Evolutionary conservation across 2,888 invertebrate genomes (phyloP).

Genomic region (Drosophila acutilabella): DNA sequence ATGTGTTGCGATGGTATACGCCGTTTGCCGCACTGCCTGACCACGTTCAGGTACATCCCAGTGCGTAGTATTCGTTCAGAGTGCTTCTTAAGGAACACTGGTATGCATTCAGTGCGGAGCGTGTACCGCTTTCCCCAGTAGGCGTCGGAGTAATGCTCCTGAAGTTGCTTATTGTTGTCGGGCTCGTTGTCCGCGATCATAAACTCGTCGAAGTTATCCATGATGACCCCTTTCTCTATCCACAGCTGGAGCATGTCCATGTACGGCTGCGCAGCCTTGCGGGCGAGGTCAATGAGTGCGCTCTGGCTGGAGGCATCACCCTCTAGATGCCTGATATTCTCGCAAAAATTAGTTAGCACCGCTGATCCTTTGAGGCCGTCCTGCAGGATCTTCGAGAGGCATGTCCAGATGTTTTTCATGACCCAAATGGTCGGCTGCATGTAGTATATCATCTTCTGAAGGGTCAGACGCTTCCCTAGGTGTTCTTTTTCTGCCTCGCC

Average conservation of each 20-base stretch:
- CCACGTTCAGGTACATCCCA: conserved; percentile 98
- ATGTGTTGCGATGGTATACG: conserved; percentile 87
- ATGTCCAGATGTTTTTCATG: conserved; percentile 92
- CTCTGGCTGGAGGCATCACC: conserved; percentile 92
- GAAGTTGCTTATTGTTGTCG: conserved; percentile 86
- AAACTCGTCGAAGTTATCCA: conserved; percentile 96
- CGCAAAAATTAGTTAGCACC: conserved; percentile 94
- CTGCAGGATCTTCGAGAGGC: conserved; percentile 93
- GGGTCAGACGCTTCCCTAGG: conserved; percentile 89
- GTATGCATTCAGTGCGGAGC: conserved; percentile 92
- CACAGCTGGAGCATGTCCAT: conserved; percentile 96
- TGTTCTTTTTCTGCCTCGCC: conserved; percentile 94
- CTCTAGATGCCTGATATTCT: conserved; percentile 90
- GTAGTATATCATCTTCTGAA: conserved; percentile 96
- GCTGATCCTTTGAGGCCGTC: conserved; percentile 88
- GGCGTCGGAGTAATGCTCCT: conserved; percentile 78
- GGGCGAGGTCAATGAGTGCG: conserved; percentile 92
- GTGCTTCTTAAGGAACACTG: conserved; percentile 93
- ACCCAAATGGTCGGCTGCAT: conserved; percentile 94
- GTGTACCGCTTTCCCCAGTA: conserved; percentile 98
- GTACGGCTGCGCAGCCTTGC: conserved; percentile 94
- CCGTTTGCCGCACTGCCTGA: conserved; percentile 94
- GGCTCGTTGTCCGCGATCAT: conserved; percentile 95
- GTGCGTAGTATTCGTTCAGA: conserved; percentile 96
- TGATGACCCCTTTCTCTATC: conserved; percentile 97